phyloP scores from a whole-genome alignment of 2,113 vertebrate genomes.

The Craseonycteris thonglongyai region DNA sequence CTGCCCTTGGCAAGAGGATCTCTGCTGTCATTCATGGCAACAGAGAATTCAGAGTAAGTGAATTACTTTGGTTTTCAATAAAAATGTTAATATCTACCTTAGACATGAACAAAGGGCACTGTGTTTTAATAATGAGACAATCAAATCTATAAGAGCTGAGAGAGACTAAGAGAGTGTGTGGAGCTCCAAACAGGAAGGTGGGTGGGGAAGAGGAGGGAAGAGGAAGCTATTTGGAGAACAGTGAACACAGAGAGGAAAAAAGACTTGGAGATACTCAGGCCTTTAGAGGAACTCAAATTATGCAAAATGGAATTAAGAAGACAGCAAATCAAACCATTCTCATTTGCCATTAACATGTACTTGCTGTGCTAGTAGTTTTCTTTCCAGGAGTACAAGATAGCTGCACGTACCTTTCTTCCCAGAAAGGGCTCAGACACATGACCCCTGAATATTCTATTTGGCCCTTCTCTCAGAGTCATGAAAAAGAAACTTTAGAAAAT shows the following conservation, averaged over 20 bases:
- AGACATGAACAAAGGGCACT: constrained; percentile 45
- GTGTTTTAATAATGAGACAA: constrained; percentile 42
- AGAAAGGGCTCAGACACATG: neutral
- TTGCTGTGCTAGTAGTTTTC: neutral
- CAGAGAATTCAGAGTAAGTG: constrained; percentile 29
- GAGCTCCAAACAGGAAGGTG: neutral
- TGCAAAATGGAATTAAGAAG: neutral
- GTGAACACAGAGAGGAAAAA: neutral
- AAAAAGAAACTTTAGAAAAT: neutral
- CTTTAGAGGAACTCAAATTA: neutral
- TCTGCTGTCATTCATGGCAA: constrained; percentile 40
- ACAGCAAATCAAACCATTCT: neutral
- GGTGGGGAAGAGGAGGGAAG: rapidly evolving
- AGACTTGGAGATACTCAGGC: neutral
- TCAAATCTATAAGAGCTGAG: neutral
- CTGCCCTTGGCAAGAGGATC: neutral
- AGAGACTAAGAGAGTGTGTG: neutral
- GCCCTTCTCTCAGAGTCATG: neutral
- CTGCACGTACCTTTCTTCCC: neutral
- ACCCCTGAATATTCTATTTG: neutral
- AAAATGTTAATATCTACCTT: constrained; percentile 66
- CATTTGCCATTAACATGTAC: neutral
- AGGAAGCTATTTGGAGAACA: neutral
- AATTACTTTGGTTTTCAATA: constrained; percentile 64
- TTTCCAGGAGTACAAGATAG: neutral